Percentiles rank a stretch among this genome's conserved stretches.
Evolutionary conservation across 2,888 invertebrate genomes (phyloP).

Genomic region (Nezara viridula): DNA sequence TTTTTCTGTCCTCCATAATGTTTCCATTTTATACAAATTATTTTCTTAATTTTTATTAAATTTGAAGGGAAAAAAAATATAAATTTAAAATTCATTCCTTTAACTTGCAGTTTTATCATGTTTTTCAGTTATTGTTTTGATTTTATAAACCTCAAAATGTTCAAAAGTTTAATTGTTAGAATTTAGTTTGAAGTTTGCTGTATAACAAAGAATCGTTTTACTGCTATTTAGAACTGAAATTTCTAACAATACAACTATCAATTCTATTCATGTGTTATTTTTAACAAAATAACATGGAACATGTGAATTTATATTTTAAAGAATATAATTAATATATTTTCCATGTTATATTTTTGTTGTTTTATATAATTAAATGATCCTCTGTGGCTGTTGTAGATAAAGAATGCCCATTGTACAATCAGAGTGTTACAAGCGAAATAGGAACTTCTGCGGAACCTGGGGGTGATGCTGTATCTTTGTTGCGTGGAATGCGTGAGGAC

Average conservation of each 20-base stretch:
- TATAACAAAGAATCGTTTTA: background rate
- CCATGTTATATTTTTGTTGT: background rate
- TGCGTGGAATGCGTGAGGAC: slow-evolving; percentile 93
- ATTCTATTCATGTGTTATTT: background rate
- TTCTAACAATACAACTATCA: background rate
- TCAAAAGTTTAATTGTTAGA: background rate
- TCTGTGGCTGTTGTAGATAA: slow-evolving; percentile 75
- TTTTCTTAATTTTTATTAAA: background rate
- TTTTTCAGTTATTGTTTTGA: background rate
- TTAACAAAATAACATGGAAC: background rate
- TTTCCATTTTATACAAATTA: background rate
- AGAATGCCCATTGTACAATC: slow-evolving; percentile 92
- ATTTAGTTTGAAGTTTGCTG: background rate
- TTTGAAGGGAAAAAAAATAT: too few relatives aligned
- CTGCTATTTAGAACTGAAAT: background rate
- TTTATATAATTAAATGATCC: background rate
- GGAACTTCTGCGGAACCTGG: slow-evolving; percentile 71
- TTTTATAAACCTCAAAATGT: background rate
- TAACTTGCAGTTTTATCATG: background rate
- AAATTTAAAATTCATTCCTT: background rate
- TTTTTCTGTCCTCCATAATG: background rate
- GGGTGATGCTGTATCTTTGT: slow-evolving; percentile 80
- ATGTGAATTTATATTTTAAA: slow-evolving; percentile 32
- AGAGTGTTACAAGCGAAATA: slow-evolving; percentile 80
- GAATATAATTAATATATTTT: slow-evolving; percentile 13